A percentile compares a stretch with the other conserved stretches of the same genome.
Conservation (phyloP, 2,888 invertebrate genomes). For the Corbicula japonica region DNA sequence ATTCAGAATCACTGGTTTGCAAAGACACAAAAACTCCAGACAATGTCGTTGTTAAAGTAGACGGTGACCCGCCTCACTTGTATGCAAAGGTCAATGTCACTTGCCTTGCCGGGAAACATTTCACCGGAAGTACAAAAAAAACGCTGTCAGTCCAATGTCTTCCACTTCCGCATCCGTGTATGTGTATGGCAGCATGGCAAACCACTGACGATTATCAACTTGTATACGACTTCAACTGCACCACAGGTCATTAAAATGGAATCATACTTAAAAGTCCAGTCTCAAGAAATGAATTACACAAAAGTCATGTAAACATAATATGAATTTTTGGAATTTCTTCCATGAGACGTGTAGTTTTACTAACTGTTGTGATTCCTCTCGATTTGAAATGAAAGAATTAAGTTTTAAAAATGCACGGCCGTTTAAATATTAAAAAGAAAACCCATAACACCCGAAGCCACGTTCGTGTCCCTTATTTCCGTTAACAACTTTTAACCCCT, state of each 20-base stretch:
- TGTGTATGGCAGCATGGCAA: constrained; percentile 57
- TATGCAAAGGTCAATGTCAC: constrained; percentile 38
- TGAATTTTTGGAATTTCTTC: not conserved
- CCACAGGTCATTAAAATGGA: constrained; percentile 34
- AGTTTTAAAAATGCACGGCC: too few species aligned
- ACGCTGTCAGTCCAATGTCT: constrained; percentile 36
- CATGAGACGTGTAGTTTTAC: not conserved
- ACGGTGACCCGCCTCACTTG: constrained; percentile 44
- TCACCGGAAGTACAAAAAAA: constrained; percentile 20
- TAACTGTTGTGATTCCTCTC: too few species aligned
- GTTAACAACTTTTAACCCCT: too few species aligned
- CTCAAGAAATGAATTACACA: too few species aligned
- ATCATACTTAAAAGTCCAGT: too few species aligned
- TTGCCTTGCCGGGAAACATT: constrained; percentile 48
- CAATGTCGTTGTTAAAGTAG: constrained; percentile 24
- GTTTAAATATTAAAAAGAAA: too few species aligned
- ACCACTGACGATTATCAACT: constrained; percentile 19
- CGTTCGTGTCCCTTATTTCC: too few species aligned
- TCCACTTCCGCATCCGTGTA: constrained; percentile 59
- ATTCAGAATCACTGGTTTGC: constrained; percentile 49
- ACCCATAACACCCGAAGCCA: too few species aligned
- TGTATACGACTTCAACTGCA: constrained; percentile 49
- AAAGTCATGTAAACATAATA: too few species aligned
- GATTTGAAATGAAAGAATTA: too few species aligned
- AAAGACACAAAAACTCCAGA: constrained; percentile 29